Evolutionary conservation across 2,797 vertebrate genomes (phyloP).

Genomic region (Rhynchonycteris naso): DNA sequence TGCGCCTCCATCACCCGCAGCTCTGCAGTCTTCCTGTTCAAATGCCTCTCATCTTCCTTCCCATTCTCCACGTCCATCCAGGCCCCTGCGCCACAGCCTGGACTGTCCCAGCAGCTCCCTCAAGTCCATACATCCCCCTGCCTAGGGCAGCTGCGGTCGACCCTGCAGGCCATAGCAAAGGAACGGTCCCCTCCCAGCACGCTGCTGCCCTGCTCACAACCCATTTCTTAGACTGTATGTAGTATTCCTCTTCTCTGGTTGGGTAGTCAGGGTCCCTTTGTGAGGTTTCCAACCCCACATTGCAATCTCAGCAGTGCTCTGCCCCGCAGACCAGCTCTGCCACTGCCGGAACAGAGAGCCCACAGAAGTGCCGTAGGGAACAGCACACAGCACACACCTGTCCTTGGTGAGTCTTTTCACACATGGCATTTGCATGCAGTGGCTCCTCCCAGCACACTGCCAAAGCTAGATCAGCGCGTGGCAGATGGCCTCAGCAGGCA

Average conservation of each 20-base stretch:
- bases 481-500: not conserved
- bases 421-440: not conserved
- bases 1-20: not conserved
- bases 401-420: not conserved
- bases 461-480: not conserved
- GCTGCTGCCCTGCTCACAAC: not conserved
- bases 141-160: not conserved
- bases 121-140: not conserved
- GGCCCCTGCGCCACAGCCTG: not conserved
- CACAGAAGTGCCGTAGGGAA: not conserved
- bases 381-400: not conserved
- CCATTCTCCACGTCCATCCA: not conserved
- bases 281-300: not conserved
- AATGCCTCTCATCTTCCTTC: constrained; percentile 4
- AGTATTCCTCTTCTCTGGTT: not conserved
- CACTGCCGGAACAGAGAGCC: not conserved
- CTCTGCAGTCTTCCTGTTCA: not conserved
- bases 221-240: not conserved
- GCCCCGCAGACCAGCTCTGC: not conserved
- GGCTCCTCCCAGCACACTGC: not conserved
- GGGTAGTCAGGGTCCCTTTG: constrained; percentile 12
- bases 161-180: not conserved
- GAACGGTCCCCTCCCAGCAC: not conserved
- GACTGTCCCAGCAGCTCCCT: constrained; percentile 32
- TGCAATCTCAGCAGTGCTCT: not conserved